These are phyloP conservation scores for Poeciliopsis turrubarensis DNA, from an alignment of 2,113 vertebrate genomes.

Conservation along the genomic window DNA sequence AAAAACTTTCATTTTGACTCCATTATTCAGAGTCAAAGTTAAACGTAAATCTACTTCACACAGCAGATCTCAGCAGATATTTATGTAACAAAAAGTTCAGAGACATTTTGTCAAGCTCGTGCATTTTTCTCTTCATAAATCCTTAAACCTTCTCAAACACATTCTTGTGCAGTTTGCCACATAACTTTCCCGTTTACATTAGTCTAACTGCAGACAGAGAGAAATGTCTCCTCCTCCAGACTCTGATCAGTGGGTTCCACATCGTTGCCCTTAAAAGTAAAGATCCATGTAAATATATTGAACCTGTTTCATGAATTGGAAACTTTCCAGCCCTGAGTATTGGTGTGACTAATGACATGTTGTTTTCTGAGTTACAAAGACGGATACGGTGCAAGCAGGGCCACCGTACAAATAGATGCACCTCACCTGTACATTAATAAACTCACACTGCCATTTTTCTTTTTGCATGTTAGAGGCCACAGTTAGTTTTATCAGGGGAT, in stretches of 20 bases:
- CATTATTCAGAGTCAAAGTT: too few relatives aligned
- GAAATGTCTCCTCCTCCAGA: slow-evolving; percentile 61
- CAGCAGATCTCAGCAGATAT: not conserved
- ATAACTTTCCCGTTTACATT: slow-evolving; percentile 72
- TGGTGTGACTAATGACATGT: slow-evolving; percentile 69
- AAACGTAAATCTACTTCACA: too few relatives aligned
- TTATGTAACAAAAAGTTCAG: slow-evolving; percentile 78
- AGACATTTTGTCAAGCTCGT: slow-evolving; percentile 83
- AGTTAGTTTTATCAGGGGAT: slow-evolving; percentile 67
- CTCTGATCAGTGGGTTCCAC: slow-evolving; percentile 71
- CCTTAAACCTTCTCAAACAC: slow-evolving; percentile 75
- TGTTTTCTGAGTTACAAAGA: slow-evolving; percentile 68
- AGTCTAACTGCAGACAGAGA: slow-evolving; percentile 72
- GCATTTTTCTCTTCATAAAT: slow-evolving; percentile 64
- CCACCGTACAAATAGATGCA: slow-evolving; percentile 59
- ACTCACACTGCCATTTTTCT: slow-evolving; percentile 59
- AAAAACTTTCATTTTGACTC: too few relatives aligned
- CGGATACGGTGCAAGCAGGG: slow-evolving; percentile 44
- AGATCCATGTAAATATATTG: slow-evolving; percentile 37
- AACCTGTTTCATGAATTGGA: slow-evolving; percentile 68
- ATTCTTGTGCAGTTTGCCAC: slow-evolving; percentile 62
- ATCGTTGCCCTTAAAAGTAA: slow-evolving; percentile 50
- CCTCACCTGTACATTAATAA: slow-evolving; percentile 67
- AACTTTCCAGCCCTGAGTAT: slow-evolving; percentile 60
- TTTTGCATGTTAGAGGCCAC: slow-evolving; percentile 61